Percentiles rank a stretch among this genome's conserved stretches.
phyloP scores from a whole-genome alignment of 2,113 vertebrate genomes.

The Lamprologus lemairii region DNA sequence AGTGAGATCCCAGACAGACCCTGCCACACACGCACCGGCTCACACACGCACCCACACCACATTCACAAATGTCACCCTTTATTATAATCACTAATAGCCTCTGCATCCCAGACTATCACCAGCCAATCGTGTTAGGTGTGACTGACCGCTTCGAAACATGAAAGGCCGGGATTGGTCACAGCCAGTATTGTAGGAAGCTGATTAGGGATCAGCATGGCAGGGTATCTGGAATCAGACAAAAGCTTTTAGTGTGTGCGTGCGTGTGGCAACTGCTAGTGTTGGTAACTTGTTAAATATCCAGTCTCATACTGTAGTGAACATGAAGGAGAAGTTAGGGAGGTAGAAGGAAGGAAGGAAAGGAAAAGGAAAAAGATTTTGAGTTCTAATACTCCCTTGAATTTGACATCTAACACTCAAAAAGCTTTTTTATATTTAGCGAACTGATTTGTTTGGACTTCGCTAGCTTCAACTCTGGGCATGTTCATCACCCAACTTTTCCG shows the following conservation, averaged over 20 bases:
- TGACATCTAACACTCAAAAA: not conserved
- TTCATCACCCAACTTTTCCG: not conserved
- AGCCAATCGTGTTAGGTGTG: conserved; percentile 63
- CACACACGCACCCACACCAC: not conserved
- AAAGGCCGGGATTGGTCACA: conserved; percentile 62
- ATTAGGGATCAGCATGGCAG: conserved; percentile 55
- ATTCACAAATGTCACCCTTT: conserved; percentile 27
- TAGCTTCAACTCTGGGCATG: not conserved
- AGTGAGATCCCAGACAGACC: not conserved
- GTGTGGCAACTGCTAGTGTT: not conserved
- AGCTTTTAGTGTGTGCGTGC: not conserved
- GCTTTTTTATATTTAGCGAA: not conserved
- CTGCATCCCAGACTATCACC: conserved; percentile 26
- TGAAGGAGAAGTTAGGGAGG: not conserved
- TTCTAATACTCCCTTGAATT: not conserved
- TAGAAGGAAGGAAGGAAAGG: not conserved
- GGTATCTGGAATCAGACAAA: conserved; percentile 46
- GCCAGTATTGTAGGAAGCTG: conserved; percentile 48
- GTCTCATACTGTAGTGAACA: not conserved
- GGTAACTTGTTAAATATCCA: not conserved
- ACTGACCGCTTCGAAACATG: conserved; percentile 47
- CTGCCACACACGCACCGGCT: not conserved
- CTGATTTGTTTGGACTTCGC: not conserved
- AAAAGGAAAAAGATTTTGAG: not conserved
- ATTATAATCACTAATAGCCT: conserved; percentile 44